Evolutionary conservation across 2,113 vertebrate species (phyloP).

Genomic region (Gavia stellata): DNA sequence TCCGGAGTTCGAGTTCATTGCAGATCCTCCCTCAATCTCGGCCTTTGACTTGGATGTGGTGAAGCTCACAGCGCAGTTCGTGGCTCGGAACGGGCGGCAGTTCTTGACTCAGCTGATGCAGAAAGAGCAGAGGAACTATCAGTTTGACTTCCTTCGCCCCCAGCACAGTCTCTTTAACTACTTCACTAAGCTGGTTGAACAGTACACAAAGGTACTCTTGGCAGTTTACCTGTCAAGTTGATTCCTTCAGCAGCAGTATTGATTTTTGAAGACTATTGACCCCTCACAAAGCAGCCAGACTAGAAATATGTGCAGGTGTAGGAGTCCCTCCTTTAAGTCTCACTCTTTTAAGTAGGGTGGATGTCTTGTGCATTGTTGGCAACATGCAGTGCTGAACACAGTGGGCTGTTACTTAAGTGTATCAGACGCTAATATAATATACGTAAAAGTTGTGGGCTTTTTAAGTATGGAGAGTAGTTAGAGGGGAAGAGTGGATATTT

Average conservation of each 20-base stretch:
- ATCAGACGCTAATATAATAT: fast-evolving
- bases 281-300: background rate
- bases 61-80: conserved; percentile 96
- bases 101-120: conserved; percentile 99
- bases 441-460: background rate
- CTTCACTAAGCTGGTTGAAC: conserved; percentile 97
- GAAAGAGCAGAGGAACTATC: conserved; percentile 98
- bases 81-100: conserved; percentile 94
- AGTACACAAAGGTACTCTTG: conserved; percentile 91
- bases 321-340: background rate
- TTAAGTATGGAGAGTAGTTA: background rate
- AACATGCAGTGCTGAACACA: fast-evolving
- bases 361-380: fast-evolving
- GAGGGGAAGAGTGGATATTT: background rate
- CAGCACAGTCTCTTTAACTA: conserved; percentile 99
- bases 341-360: background rate
- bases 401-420: background rate
- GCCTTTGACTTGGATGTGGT: conserved; percentile 98
- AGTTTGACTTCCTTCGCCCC: conserved; percentile 96
- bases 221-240: background rate
- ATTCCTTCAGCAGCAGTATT: background rate
- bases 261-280: background rate
- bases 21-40: conserved; percentile 94
- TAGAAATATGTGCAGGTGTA: background rate
- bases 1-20: conserved; percentile 95